Evolutionary conservation across 2,797 vertebrate genomes (phyloP), one percentile per base, ranked within the genome.

Genomic region (Pampus argenteus): DNA sequence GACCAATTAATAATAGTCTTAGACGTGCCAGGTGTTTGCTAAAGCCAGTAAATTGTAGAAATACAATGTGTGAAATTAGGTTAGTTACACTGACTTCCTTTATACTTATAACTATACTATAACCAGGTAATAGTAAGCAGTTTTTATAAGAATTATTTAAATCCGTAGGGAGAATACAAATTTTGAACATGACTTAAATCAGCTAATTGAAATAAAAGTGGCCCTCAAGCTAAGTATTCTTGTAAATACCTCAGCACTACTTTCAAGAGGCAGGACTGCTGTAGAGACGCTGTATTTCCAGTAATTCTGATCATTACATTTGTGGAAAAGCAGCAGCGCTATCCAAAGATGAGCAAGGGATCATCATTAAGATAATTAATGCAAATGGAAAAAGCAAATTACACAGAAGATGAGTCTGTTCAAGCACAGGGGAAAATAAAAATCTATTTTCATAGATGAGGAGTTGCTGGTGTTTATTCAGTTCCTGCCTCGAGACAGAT

Each of bases 381-480:
- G 75, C 51, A 74, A 79, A 79, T 71, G 70, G 18, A 31, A n/a
- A 83, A 74, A 81, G 74, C 62, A 78, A 82, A 82, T 83, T 67
- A 83, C 69, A 71, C 31, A 44, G 15, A 81, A 34, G 54, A 71
- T 63, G 71, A 74, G 34, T 50, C 64, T 51, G 66, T 69, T 76
- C 23, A 50, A 42, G 61, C 70, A 56, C 60, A 48, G 48, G 48
- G 67, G 59, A 78, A 70, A 63, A 66, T 45, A 70, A 63, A 66
- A 40, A 76, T 76, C 58, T 40, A 2, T 57, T 83, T 45, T 45
- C 20, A 71, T 14, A n/a, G 47, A 76, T 5, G n/a, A 67, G 66
- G 65, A 76, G 83, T 81, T 92, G 87, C 88, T 92, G 90, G 87
- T 92, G 87, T 83, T 89, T 51, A 26, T 81, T 84, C 9, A 45